Evolutionary conservation across 1,140 invertebrate genomes (phyloP), one percentile per base, ranked within the genome.

Genomic region (Drosophila bocqueti): DNA sequence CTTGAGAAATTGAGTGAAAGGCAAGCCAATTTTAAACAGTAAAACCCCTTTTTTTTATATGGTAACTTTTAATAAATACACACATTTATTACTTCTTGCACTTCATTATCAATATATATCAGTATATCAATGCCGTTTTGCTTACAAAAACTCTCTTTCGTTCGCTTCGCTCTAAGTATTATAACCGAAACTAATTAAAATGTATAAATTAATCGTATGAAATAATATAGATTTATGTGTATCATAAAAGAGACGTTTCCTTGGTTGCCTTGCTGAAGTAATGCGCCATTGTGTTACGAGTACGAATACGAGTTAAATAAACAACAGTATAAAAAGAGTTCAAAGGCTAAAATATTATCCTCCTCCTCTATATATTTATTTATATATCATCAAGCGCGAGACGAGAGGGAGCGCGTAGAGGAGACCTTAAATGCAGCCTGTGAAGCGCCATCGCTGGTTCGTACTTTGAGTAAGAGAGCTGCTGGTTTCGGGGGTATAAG

Each of bases 41-140:
- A 45, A 63, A 46, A 67, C 3, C 0, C 10, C 4, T 11, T 31
- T 36, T 26, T 65, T 36, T 26, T 65, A 62, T 73, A 73, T 74
- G 68, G 42, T 89, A 89, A 89, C 84, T 84, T 89, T 89, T 90
- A 89, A 90, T 89, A 89, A 89, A 89, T 89, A 89, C 81, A 87
- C 85, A 89, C 81, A 90, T 89, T 90, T 87, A 87, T 89, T 89
- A 73, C 79, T 57, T 78, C 77, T 90, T 89, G 77, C 81, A 81
- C 84, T 89, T 81, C 84, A 90, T 68, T 81, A 79, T 86, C 66
- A 76, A 61, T 72, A 69, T 72, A 69, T 38, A 38, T 38, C 36
- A 38, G 36, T 38, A 13, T 76, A 81, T 86, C 63, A 79, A 84
- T 87, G 81, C 81, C 77, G 66, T 82, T 60, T 82, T 63, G 77